Conservation (phyloP, 53 echinoderm and acorn worm genomes). For the Apostichopus leukothele region DNA sequence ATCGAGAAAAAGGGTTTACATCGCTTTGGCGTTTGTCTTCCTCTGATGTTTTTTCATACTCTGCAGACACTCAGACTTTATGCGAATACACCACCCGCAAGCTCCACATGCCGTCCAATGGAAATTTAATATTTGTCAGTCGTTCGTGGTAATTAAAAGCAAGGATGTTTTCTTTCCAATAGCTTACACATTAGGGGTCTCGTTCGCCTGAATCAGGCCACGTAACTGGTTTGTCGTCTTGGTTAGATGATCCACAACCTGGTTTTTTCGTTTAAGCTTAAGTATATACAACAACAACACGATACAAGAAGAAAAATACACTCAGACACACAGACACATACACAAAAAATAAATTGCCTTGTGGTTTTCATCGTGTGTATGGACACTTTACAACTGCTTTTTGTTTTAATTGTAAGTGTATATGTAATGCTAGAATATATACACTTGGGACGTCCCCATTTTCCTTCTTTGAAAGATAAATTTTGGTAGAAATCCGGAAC, state of each 20-base stretch:
- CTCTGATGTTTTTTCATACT: constrained; percentile 15
- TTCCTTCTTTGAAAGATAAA: too few relatives aligned
- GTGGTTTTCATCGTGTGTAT: too few relatives aligned
- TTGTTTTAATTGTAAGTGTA: too few relatives aligned
- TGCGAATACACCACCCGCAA: constrained; percentile 32
- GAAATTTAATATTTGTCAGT: constrained; percentile 37
- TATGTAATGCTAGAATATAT: too few relatives aligned
- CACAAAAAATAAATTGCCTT: too few relatives aligned
- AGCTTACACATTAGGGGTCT: constrained; percentile 37
- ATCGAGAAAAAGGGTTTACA: constrained; percentile 2
- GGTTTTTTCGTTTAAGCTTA: too few relatives aligned
- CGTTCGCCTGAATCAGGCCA: not conserved
- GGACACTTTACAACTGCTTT: too few relatives aligned
- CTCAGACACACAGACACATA: too few relatives aligned
- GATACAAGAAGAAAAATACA: too few relatives aligned
- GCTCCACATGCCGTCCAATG: constrained; percentile 15
- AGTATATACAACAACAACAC: too few relatives aligned
- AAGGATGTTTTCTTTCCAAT: constrained; percentile 37
- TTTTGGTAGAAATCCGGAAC: too few relatives aligned
- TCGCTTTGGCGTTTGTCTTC: not conserved
- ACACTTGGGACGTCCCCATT: too few relatives aligned
- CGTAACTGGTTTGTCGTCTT: not conserved
- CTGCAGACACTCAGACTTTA: not conserved
- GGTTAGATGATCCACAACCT: not conserved
- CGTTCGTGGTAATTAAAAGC: constrained; percentile 29